Conservation (phyloP, 2,797 vertebrate species). For the Acridotheres tristis region DNA sequence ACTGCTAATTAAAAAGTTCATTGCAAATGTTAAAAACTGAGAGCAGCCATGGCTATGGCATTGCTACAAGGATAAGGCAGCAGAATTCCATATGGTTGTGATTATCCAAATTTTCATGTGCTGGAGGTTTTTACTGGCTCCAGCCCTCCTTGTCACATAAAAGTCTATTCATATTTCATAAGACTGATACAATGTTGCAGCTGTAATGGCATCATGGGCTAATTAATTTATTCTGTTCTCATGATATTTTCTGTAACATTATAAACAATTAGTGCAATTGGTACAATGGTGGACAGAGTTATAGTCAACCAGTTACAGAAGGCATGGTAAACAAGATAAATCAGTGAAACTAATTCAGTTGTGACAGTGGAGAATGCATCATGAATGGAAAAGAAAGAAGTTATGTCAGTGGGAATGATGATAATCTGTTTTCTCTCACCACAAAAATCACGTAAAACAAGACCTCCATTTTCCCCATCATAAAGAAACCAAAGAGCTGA, state of each 20-base stretch:
- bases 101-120: slow-evolving; percentile 50
- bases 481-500: not conserved
- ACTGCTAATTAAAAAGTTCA: slow-evolving; percentile 66
- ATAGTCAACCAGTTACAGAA: not conserved
- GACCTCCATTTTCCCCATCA: not conserved
- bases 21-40: slow-evolving; percentile 46
- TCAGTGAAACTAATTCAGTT: not conserved
- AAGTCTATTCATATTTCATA: not conserved
- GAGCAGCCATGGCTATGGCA: slow-evolving; percentile 11
- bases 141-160: not conserved
- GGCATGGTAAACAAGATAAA: not conserved
- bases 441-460: not conserved
- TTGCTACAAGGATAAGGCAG: slow-evolving; percentile 4
- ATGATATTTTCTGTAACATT: not conserved
- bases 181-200: not conserved
- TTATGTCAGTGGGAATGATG: not conserved
- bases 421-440: not conserved
- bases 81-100: slow-evolving; percentile 37
- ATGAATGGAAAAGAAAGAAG: not conserved
- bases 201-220: not conserved
- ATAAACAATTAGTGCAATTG: not conserved
- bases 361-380: not conserved
- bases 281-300: not conserved
- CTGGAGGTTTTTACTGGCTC: not conserved
- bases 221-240: not conserved